Base-by-base conservation (phyloP, 2,888 invertebrate genomes). In the Alsophila aescularia region DNA sequence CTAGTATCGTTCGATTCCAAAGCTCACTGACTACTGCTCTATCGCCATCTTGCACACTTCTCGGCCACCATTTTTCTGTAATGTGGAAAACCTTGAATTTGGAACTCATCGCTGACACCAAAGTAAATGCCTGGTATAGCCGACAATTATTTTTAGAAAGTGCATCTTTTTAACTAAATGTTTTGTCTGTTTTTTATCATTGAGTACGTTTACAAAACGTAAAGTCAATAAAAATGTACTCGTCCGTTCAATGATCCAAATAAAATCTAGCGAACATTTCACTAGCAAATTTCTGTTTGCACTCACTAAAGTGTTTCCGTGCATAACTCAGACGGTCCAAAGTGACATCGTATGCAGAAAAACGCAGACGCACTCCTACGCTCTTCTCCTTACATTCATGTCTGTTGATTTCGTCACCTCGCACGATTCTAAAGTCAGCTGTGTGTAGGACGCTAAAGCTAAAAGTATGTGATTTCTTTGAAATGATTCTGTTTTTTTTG, bases 271-370 rank as follows among this genome's bases (percentile, higher is more conserved):
- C 3, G 1, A 16, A 2, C 14, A 15, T n/a, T 36, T 13, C 4
- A 18, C 29, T 8, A 29, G 6, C 29, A 8, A 8, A 10, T 36
- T 36, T 35, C 13, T 34, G 0, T 52, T 13, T 14, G 13, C 24
- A 31, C 39, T n/a, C 27, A 24, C 21, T 36, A 36, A 35, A 43
- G 39, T 40, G 18, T 36, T 51, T 51, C 34, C 16, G 43, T 48
- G 50, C 27, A 39, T 34, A 52, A 50, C 45, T 41, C 34, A 39
- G 14, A n/a, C 45, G 32, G 32, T 43, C 54, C 52, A 58, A 62
- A 42, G 50, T 58, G 48, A 48, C 55, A 63, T 58, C 56, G 57
- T 41, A 52, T 60, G 60, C 62, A 66, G 52, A 60, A 61, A 44
- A 59, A 32, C 56, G 52, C 51, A 60, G 62, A 59, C 62, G 45